Conservation (phyloP, 1,140 invertebrate genomes). For the Chionoecetes opilio region DNA sequence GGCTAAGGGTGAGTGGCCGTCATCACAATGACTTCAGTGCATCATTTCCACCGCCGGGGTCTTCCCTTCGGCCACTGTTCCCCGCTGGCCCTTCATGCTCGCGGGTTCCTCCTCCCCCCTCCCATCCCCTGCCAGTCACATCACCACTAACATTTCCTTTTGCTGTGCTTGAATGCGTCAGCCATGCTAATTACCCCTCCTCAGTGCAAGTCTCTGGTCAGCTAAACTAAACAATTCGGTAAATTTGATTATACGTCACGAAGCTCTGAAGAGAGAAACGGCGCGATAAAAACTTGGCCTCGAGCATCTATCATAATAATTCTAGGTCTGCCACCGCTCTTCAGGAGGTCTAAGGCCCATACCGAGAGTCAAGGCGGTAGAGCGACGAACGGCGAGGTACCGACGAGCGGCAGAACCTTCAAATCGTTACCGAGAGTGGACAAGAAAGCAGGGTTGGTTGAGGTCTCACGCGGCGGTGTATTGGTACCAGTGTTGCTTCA, state of each 20-base stretch:
- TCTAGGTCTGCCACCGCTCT: background rate
- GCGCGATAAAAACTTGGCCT: background rate
- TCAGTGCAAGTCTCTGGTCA: slow-evolving; percentile 1
- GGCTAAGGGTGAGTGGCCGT: background rate
- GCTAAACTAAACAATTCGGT: background rate
- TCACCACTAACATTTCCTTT: background rate
- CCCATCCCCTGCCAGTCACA: background rate
- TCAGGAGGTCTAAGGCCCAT: too few species aligned
- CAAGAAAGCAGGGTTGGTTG: too few species aligned
- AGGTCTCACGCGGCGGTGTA: too few species aligned
- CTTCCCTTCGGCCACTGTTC: background rate
- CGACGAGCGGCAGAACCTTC: too few species aligned
- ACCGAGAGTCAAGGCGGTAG: too few species aligned
- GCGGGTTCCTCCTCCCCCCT: background rate
- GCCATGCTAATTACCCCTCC: slow-evolving; percentile 2
- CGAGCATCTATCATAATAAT: background rate
- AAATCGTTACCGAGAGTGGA: too few species aligned
- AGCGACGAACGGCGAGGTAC: too few species aligned
- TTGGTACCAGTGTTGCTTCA: too few species aligned
- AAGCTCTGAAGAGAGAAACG: background rate
- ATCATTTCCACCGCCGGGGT: background rate
- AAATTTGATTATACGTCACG: background rate
- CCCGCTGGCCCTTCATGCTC: background rate
- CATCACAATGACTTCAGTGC: background rate
- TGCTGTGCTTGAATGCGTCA: background rate